Base-by-base conservation (phyloP, 2,113 vertebrate species). In the Rhinolophus ferrumequinum region DNA sequence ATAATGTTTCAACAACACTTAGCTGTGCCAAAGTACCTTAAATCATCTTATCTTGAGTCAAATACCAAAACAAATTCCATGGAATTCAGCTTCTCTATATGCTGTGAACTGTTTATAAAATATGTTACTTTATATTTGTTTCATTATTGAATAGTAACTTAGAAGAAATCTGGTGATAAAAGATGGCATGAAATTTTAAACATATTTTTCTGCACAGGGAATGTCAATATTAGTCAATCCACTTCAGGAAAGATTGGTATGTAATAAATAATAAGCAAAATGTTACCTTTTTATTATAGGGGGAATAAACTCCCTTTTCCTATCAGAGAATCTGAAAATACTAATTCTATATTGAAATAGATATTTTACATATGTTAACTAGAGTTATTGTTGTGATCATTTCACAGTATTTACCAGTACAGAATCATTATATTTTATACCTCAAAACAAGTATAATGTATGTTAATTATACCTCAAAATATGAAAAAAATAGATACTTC, bases 61-160 rank as follows among this genome's bases (percentile, higher is more conserved):
- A 41, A 84, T 87, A 54, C 0, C 7, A 64, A 86, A 88, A 54
- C 33, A 62, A 81, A 92, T 76, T 47, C 19, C 30, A 58, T 86
- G 16, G 14, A 28, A n/a, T 41, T 60, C 16, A 66, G 24, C 79
- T 35, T 41, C 28, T 60, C 58, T 47, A 22, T 70, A n/a, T 81
- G 26, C 47, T 33, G 89, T 58, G 7, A 13, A 19, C 26, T 86
- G 10, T 82, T 82, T 88, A 89, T 62, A 80, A 81, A 75, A 64
- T 70, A 38, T 41, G 47, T 50, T 18, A 64, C 26, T n/a, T 73
- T 90, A n/a, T 82, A 72, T 54, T 76, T 82, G 75, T 73, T 54
- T 96, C 15, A 60, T 75, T 87, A 79, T 41, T 94, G 58, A 93
- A 75, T 64, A 44, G 11, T 76, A 88, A 80, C 15, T 21, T 86